Evolutionary conservation across 2,113 vertebrate genomes (phyloP), one percentile per base, ranked within the genome.

Genomic region (Tachysurus vachellii): DNA sequence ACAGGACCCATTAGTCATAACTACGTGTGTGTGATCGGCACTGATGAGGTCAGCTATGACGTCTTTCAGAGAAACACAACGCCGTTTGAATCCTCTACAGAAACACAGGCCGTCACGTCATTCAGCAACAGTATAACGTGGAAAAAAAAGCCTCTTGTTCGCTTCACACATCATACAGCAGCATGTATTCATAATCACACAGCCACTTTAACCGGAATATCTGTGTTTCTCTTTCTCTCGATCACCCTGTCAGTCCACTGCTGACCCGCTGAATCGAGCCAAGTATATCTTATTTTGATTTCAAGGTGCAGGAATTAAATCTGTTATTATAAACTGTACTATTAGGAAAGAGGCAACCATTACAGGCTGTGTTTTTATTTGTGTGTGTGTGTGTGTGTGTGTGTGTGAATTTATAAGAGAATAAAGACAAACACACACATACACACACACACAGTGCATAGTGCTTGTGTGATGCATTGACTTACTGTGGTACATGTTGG

Each of bases 31-130:
- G 42, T 17, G 59, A 68, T 83, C 28, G 23, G 42, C 75, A 70
- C 82, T 23, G 31, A 83, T 53, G 79, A 80, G 42, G 31, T 81
- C 79, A 61, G 31, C 31, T 56, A 61, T 81, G 79, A 81, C 56
- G 79, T 81, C 79, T 61, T 61, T 81, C 56, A 44, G 19, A 42
- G 42, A 53, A 86, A 50, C 21, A 68, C 50, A 47, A 31, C 17
- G 11, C 5, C n/a, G 44, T 50, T 70, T 66, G 14, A 31, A 11
- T 5, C 53, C 16, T 2, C 31, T 23, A 53, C 59, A 83, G 80
- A 81, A 73, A 73, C 21, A n/a, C 56, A 28, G 11, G 64, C n/a
- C 56, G 21, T 53, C 12, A 16, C 53, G 23, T 85, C 82, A 82
- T 17, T 14, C 36, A 13, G 23, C 26, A 21, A 59, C 36, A 28